A percentile compares a stretch with the other conserved stretches of the same genome.
These are phyloP conservation scores for Sorex maritimensis DNA, from an alignment of 2,797 vertebrate species.

Conservation along the genomic window DNA sequence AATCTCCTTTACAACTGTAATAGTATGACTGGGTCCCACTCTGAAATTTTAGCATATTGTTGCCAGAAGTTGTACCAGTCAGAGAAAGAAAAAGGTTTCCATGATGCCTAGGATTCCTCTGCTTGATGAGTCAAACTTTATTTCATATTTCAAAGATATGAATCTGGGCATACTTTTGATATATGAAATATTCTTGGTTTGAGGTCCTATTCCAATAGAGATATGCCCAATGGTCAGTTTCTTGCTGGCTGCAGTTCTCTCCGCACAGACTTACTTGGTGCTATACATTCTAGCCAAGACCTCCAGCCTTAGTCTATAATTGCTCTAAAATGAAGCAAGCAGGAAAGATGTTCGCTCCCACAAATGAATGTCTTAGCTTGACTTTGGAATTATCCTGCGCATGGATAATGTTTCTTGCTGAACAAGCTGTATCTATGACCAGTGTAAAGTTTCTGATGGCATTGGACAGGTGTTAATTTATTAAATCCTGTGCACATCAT, in stretches of 20 bases:
- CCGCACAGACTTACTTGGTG: background rate
- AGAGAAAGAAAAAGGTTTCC: background rate
- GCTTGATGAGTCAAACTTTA: background rate
- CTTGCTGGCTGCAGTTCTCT: background rate
- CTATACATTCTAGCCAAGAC: background rate
- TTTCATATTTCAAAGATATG: background rate
- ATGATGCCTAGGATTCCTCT: background rate
- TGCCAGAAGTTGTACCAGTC: background rate
- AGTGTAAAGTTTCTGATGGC: conserved; percentile 13
- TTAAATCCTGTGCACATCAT: conserved; percentile 8
- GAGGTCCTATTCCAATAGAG: background rate
- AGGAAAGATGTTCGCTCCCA: background rate
- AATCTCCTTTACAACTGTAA: background rate
- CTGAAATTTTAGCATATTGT: background rate
- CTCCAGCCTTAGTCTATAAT: background rate
- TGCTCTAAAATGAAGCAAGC: background rate
- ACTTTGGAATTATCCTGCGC: conserved; percentile 11
- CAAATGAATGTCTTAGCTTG: background rate
- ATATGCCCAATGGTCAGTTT: background rate
- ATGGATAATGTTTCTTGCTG: conserved; percentile 37
- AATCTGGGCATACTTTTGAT: background rate
- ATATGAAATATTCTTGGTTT: background rate
- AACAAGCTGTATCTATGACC: conserved; percentile 35
- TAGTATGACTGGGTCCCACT: background rate
- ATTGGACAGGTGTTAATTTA: background rate